Evolutionary conservation across 2,888 invertebrate genomes (phyloP), one percentile per base, ranked within the genome.

Genomic region (Acrobasis suavella): DNA sequence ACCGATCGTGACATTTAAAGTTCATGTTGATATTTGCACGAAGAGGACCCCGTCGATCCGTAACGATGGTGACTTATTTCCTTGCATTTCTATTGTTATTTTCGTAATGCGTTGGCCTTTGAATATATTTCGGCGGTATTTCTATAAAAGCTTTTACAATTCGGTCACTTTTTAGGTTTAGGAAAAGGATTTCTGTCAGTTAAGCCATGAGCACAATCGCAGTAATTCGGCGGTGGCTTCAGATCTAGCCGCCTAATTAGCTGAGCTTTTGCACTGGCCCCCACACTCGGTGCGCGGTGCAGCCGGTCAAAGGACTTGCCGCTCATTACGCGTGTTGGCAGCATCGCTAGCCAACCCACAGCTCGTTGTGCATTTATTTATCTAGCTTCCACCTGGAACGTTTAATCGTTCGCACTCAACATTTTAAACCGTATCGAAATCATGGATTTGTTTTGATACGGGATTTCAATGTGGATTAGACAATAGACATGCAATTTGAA

Each of bases 171-270:
- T 72, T 77, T 76, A 71, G 77, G 74, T 75, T 77, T 75, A 68
- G 72, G 69, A 70, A 71, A 72, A 74, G 73, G 68, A 70, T 74
- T 69, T 71, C 72, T 77, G 76, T 73, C 76, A 64, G 80, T 83
- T 81, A 84, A 86, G 80, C 83, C 79, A 76, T 74, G 68, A 17
- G 68, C 75, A 85, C 84, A 87, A 86, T 87, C 77, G 84, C 82
- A 82, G 85, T 89, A 89, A 90, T 89, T 87, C 81, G 75, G 85
- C 77, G 82, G 87, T 76, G 89, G 89, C 86, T 88, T 85, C 81
- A 86, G 86, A 89, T 89, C 81, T 83, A 82, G 80, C 81, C 80
- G 87, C 85, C 86, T 91, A 92, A 92, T 92, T 92, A 92, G 86
- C 83, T 76, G 81, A 78, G 82, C 86, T 83, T 87, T 89, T 84